These are phyloP conservation scores for Pomphorhynchus laevis DNA, from an alignment of 1,140 invertebrate genomes.

Conservation along the genomic window DNA sequence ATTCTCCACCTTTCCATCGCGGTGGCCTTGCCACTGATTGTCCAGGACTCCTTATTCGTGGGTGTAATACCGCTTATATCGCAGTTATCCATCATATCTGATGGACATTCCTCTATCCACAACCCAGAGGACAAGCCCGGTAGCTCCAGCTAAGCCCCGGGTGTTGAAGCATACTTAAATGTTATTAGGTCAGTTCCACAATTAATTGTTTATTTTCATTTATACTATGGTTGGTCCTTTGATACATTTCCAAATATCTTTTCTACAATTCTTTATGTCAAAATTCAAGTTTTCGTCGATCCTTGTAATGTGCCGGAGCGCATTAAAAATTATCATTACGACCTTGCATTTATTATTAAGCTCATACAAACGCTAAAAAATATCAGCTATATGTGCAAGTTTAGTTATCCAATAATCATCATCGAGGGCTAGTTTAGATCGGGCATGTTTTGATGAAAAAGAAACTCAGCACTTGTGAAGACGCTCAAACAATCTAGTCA, in stretches of 20 bases:
- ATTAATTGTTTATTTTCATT: neutral
- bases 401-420: no score
- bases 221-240: neutral
- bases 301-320: neutral
- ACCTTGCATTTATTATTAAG: neutral
- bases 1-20: no score
- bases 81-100: no score
- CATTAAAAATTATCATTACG: neutral
- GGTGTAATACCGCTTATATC: no score
- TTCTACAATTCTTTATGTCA: neutral
- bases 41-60: no score
- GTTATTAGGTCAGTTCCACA: neutral
- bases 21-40: no score
- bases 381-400: neutral
- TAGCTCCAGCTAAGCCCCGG: no score
- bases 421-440: no score
- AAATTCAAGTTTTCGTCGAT: neutral
- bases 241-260: neutral
- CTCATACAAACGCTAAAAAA: neutral
- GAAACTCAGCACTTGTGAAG: neutral
- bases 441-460: neutral
- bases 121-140: no score
- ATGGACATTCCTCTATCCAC: no score
- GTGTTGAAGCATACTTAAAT: constrained; percentile 1
- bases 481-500: constrained; percentile 1